Percentiles rank a stretch among this genome's conserved stretches.
Conservation (phyloP, 2,797 vertebrate genomes). For the Schizothorax lantsangensis region DNA sequence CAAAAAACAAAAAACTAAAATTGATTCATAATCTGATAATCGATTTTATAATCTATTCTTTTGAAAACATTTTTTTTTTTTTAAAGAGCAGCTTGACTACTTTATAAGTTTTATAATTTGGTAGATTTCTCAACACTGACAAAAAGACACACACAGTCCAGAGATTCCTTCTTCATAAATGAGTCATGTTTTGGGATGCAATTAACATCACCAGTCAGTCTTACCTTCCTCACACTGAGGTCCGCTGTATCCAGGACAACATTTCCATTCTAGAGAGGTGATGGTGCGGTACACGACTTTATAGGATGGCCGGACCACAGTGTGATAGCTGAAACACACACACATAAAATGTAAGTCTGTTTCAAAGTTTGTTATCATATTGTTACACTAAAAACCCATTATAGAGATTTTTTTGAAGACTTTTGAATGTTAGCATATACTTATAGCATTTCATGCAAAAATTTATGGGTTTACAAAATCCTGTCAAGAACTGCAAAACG, state of each 20-base stretch:
- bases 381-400: neutral
- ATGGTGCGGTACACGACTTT: conserved; percentile 89
- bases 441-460: neutral
- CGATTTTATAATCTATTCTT: neutral
- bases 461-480: neutral
- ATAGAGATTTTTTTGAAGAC: neutral
- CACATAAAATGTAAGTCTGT: neutral
- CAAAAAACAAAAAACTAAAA: neutral
- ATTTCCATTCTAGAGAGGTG: conserved; percentile 92
- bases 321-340: conserved; percentile 85
- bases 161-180: neutral
- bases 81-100: neutral
- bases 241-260: conserved; percentile 88
- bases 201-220: conserved; percentile 25
- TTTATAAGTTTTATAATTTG: too few relatives aligned
- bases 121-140: neutral
- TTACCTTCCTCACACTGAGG: conserved; percentile 88
- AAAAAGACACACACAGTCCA: neutral
- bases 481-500: neutral
- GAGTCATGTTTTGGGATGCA: neutral
- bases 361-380: neutral
- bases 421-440: neutral
- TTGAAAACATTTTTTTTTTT: too few relatives aligned
- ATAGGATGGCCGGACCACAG: conserved; percentile 88
- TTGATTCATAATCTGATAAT: neutral